Evolutionary conservation across 2,797 vertebrate genomes (phyloP).

Genomic region (Morus bassanus): DNA sequence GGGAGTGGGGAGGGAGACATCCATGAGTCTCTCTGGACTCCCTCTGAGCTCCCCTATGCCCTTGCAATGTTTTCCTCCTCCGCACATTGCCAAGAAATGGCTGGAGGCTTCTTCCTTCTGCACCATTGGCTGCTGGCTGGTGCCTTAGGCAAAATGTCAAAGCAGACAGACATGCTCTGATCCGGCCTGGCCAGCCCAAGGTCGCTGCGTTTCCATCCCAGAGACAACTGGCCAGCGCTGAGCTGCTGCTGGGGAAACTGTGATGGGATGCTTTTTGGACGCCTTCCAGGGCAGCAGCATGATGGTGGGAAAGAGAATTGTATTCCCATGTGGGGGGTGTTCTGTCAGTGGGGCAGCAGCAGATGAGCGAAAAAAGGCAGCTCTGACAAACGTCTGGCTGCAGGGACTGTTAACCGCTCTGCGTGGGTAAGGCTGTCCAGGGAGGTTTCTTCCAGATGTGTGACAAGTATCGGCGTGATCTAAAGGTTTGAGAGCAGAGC

Average conservation of each 20-base stretch:
- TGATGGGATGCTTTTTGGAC: not conserved
- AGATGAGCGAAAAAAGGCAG: not conserved
- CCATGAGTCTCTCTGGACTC: not conserved
- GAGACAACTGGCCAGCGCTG: not conserved
- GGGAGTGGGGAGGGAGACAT: not conserved
- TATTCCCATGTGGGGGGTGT: fast-evolving
- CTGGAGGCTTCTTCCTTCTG: not conserved
- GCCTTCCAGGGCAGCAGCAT: not conserved
- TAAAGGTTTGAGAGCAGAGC: not conserved
- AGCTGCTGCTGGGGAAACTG: not conserved
- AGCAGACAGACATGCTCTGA: not conserved
- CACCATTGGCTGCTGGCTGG: not conserved
- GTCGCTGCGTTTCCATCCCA: not conserved
- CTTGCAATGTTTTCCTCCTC: not conserved
- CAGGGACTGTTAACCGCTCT: not conserved
- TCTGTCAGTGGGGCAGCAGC: not conserved
- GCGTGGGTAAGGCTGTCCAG: not conserved
- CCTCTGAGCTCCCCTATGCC: not conserved
- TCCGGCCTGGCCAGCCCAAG: not conserved
- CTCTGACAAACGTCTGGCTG: not conserved
- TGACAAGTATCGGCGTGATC: not conserved
- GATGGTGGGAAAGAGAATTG: not conserved
- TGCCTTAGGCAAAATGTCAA: not conserved
- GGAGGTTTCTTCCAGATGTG: not conserved
- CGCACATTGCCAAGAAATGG: not conserved